Evolutionary conservation across 2,797 vertebrate species (phyloP), one percentile per base, ranked within the genome.

Genomic region (Hirundo rustica): DNA sequence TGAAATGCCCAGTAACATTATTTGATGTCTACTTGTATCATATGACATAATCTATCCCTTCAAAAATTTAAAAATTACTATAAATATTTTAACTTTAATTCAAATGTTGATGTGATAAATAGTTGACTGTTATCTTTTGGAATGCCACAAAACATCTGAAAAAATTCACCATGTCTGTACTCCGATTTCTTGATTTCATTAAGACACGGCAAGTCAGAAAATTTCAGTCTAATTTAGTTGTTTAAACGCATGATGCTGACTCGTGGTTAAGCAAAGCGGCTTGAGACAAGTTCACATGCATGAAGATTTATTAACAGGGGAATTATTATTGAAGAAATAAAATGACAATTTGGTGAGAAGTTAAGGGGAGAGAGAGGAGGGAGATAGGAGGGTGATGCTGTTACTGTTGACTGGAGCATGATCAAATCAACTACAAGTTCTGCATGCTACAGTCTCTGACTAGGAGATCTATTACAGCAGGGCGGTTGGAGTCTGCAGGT

Each of bases 401-500:
- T 32, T 75, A 22, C 14, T 76, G 42, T 36, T 48, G n/a, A 17
- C 18, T n/a, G 26, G 8, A 45, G 11, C 29, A 38, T 10, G 32
- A 36, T 57, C 45, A 53, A 81, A 65, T 42, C 34, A 61, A 51
- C 23, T 22, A 7, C n/a, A 62, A 45, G 5, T 30, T 65, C 29
- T 83, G 51, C 22, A 19, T 0, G 1, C 11, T 47, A 1, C 27
- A 29, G 6, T n/a, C 5, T 1, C n/a, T 60, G 58, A 14, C n/a
- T 7, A 2, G 32, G n/a, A 55, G 8, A 44, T 18, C 36, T 19
- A 2, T 22, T 6, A 2, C 11, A 77, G 20, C 51, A 76, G 19
- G 16, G 11, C 3, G 19, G 9, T 2, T 66, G 36, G 65, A 10
- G 6, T 62, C 10, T 38, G 38, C 45, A 51, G 32, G 10, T 38